Evolutionary conservation across 2,797 vertebrate species (phyloP), one percentile per base, ranked within the genome.

Genomic region (Gallirallus australis): DNA sequence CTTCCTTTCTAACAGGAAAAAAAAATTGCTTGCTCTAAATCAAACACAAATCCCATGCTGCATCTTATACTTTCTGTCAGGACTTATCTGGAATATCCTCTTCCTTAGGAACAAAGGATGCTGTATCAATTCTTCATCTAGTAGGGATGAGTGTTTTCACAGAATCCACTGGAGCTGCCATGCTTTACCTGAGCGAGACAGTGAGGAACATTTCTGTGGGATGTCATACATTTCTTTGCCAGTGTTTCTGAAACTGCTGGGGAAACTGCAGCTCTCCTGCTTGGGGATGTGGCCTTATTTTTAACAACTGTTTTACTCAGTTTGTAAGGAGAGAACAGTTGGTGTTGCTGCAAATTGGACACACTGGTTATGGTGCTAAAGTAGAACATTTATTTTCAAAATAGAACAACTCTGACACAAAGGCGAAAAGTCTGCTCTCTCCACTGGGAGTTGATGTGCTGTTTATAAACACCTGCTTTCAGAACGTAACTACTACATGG

Each of bases 91-190:
- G 16, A 59, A 39, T 47, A 39, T 63, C 23, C 7, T 56, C 19
- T 75, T 90, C 6, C 69, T 56, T 71, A 64, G 54, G 48, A 86
- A 11, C 9, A 52, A 37, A 84, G 35, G 47, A n/a, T 63, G 15
- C 39, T 60, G 6, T 66, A 27, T 63, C 33, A 40, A 7, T 50
- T 89, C 39, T 86, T 68, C 2, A 15, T 31, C 20, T 84, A 50
- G 8, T 71, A 71, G 70, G 15, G 72, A 0, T 12, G 23, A 25
- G 23, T n/a, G 14, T 80, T 85, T 73, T 66, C 65, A 15, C 7
- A 33, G n/a, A 25, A 4, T 28, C 75, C 15, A 7, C 16, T 30
- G 47, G 35, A 77, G 66, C 33, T 72, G 37, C 31, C 0, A 0
- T 33, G 37, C 33, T 72, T 64, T 80, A 39, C 11, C 25, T 7